Base-by-base conservation (phyloP, 2,113 vertebrate genomes). In the Pelecanoides urinatrix region DNA sequence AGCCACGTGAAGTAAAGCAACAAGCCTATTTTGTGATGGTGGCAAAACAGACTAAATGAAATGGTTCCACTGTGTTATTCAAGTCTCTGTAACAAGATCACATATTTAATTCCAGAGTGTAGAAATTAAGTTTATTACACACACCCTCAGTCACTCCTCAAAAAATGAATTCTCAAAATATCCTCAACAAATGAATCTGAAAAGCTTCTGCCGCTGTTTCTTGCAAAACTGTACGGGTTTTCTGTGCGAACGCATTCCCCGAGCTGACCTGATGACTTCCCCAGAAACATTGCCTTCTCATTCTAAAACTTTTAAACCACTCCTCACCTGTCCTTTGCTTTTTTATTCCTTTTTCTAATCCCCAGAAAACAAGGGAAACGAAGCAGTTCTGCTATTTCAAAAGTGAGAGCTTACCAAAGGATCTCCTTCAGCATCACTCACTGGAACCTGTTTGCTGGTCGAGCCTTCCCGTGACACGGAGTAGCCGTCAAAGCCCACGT, bases 401-500 rank as follows among this genome's bases (percentile, higher is more conserved):
- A 42, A 55, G 6, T 0, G 8, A 68, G 40, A 47, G 95, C 99
- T 99, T 97, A 99, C 99, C 99, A 99, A 98, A 3, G 99, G 99
- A 96, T 99, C 99, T 74, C 99, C 99, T 63, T 99, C 99, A 8
- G 98, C 98, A 44, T 99, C 99, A 1, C 99, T 99, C 89, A 99
- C 99, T 5, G 98, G 98, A 2, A 97, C 97, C 38, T 99, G 99
- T 58, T 99, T 99, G 97, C 98, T 98, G 40, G 98, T 84, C 2
- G 98, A 96, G 7, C 99, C 99, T 67, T 99, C 99, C 84, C 99
- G 97, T 13, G 99, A 98, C 92, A 98, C 42, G 0, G 99, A 98
- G 97, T 99, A 99, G 66, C 99, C 99, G 1, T 99, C 99, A 5
- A 99, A 99, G 25, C 99, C 99, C 29, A 99, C 99, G 3, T 99